phyloP scores from a whole-genome alignment of 1,140 invertebrate species.

The roundworm (Caenorhabditis elegans) region DNA sequence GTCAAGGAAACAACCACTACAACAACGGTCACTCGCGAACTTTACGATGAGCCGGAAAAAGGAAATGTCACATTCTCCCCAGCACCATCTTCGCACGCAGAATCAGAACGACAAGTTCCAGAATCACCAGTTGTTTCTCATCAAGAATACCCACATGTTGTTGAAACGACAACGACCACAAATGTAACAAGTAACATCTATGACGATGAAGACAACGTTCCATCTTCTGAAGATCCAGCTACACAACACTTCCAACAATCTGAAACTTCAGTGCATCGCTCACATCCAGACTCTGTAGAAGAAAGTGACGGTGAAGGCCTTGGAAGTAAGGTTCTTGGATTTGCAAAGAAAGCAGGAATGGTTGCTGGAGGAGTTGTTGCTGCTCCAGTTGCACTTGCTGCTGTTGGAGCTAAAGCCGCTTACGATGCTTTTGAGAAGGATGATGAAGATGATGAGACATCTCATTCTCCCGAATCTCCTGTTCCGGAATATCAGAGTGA shows the following conservation, averaged over 20 bases:
- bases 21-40: not conserved
- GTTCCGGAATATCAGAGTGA: no score
- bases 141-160: not conserved
- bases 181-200: not conserved
- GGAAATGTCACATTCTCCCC: not conserved
- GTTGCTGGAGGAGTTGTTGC: constrained; percentile 40
- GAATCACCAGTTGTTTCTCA: not conserved
- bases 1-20: not conserved
- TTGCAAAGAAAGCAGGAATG: constrained; percentile 42
- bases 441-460: not conserved
- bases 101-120: not conserved
- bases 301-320: constrained; percentile 36
- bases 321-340: constrained; percentile 33
- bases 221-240: not conserved
- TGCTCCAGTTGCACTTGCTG: constrained; percentile 41
- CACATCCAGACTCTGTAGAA: not conserved
- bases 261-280: not conserved
- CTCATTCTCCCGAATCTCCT: no score
- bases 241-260: not conserved
- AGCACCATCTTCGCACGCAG: not conserved
- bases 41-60: not conserved
- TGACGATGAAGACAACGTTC: not conserved
- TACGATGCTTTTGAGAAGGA: constrained; percentile 38
- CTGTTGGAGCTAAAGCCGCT: constrained; percentile 35
- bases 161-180: not conserved